Conservation (phyloP, 2,888 invertebrate species). For the Cantharis nigra region DNA sequence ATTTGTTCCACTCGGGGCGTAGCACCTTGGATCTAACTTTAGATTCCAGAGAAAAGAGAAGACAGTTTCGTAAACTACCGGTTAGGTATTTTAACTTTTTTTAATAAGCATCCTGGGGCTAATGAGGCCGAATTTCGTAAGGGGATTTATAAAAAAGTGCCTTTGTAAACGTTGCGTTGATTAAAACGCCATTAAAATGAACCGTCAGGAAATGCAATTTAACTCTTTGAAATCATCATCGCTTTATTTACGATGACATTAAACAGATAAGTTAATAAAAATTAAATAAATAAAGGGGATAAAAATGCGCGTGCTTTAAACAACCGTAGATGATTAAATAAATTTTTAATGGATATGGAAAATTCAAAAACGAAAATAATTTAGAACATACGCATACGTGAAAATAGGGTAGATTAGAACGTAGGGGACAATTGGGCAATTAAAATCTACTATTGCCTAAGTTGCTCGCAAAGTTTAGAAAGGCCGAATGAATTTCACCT, state of each 20-base stretch:
- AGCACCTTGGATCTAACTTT: slow-evolving; percentile 31
- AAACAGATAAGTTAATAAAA: neutral
- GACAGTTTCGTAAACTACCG: slow-evolving; percentile 5
- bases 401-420: neutral
- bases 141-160: slow-evolving; percentile 6
- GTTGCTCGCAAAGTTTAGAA: neutral
- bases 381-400: neutral
- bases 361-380: neutral
- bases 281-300: neutral
- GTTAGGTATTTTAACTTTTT: slow-evolving; percentile 4
- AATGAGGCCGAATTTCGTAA: slow-evolving; percentile 12
- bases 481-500: neutral
- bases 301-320: neutral
- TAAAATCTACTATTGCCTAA: neutral
- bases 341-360: neutral
- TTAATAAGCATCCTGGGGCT: neutral
- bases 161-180: neutral
- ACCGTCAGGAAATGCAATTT: neutral
- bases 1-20: slow-evolving; percentile 30
- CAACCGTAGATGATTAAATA: neutral
- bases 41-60: slow-evolving; percentile 19
- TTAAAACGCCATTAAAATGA: neutral
- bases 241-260: neutral
- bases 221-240: neutral
- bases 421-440: neutral